A percentile compares a stretch with the other conserved stretches of the same genome.
Evolutionary conservation across 2,113 vertebrate species (phyloP).

Genomic region (Nothoprocta perdicaria): DNA sequence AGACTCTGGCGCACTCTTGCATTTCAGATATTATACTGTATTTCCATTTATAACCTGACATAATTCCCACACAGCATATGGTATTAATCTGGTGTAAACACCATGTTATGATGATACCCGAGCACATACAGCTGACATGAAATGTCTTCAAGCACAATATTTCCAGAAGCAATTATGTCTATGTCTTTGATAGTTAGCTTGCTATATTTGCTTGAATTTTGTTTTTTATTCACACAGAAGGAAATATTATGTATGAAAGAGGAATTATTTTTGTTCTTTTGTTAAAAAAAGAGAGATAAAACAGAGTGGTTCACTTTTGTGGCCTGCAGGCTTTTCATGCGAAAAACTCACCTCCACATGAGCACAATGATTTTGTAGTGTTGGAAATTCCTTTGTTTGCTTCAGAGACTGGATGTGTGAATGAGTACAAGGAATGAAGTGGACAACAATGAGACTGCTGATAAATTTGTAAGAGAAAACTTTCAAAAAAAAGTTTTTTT

Average conservation of each 20-base stretch:
- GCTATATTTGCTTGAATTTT: background rate
- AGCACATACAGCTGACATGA: conserved; percentile 66
- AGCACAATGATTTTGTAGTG: background rate
- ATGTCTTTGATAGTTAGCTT: conserved; percentile 7
- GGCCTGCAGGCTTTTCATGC: background rate
- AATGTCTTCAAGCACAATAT: conserved; percentile 68
- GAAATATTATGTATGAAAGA: background rate
- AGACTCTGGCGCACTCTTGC: conserved; percentile 16
- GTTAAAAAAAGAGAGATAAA: background rate
- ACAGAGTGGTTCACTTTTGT: background rate
- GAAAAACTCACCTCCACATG: background rate
- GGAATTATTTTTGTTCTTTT: background rate
- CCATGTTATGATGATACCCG: conserved; percentile 65
- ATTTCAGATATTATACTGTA: conserved; percentile 62
- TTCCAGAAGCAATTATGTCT: conserved; percentile 62
- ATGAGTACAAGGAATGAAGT: background rate
- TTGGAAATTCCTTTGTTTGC: conserved; percentile 24
- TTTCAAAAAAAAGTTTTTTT: background rate
- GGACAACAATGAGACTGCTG: background rate
- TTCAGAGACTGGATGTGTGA: background rate
- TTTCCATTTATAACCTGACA: conserved; percentile 72
- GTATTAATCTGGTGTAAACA: conserved; percentile 74
- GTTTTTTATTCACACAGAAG: background rate
- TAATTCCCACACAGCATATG: conserved; percentile 75
- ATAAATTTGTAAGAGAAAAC: background rate